Evolutionary conservation across 2,113 vertebrate genomes (phyloP).

Genomic region (Trichechus manatus): DNA sequence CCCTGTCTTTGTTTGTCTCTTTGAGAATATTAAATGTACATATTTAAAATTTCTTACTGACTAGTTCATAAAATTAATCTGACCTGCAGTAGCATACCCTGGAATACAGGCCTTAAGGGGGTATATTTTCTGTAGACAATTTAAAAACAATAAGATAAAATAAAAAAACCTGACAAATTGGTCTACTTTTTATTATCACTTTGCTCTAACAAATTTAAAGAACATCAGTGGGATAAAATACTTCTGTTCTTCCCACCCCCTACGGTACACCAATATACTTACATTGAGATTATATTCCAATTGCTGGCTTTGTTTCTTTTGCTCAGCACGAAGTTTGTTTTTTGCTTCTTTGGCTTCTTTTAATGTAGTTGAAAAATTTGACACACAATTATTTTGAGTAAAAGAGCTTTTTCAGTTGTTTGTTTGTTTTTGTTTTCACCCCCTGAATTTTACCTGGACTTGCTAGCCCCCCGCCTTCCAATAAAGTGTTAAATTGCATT

Average conservation of each 20-base stretch:
- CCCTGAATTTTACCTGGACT: background rate
- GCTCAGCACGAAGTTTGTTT: background rate
- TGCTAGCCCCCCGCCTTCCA: background rate
- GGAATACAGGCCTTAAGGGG: background rate
- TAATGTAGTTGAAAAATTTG: background rate
- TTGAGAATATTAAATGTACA: background rate
- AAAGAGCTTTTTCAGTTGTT: background rate
- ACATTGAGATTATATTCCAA: background rate
- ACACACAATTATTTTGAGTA: background rate
- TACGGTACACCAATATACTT: background rate
- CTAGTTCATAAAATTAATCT: constrained; percentile 1
- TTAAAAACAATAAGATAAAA: background rate
- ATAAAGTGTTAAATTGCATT: background rate
- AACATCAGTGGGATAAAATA: background rate
- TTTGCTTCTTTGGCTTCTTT: background rate
- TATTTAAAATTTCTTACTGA: background rate
- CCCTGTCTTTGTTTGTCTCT: background rate
- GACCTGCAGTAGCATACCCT: background rate
- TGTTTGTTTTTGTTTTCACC: background rate
- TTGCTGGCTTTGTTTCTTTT: background rate
- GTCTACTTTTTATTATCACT: background rate
- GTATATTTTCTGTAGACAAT: background rate
- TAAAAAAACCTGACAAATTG: background rate
- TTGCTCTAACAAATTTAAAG: background rate
- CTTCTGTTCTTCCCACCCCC: background rate